phyloP scores from a whole-genome alignment of 2,113 vertebrate species.

The Leptobrachium ailaonicum region DNA sequence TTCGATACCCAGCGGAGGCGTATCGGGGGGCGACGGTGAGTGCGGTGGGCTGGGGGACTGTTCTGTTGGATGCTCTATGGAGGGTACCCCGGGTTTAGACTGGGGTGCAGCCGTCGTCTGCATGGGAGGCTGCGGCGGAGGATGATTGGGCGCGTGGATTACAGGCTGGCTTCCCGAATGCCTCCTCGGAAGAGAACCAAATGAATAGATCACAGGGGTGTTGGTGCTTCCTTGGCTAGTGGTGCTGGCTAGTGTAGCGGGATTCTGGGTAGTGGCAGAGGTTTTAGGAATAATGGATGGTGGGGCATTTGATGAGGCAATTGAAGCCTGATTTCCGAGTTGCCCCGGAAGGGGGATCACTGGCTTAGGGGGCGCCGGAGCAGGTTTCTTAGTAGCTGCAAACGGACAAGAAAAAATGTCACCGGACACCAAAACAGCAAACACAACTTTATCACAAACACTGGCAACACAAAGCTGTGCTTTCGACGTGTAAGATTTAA shows the following conservation, averaged over 20 bases:
- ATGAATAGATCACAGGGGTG: conserved; percentile 44
- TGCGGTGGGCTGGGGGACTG: conserved; percentile 72
- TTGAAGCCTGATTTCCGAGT: conserved; percentile 65
- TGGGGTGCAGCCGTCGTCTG: conserved; percentile 66
- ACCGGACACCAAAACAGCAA: too few relatives aligned
- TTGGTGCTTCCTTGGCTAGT: conserved; percentile 59
- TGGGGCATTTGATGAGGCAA: conserved; percentile 66
- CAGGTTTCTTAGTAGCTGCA: conserved; percentile 90
- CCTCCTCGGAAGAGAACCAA: conserved; percentile 74
- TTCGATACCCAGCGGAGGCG: conserved; percentile 73
- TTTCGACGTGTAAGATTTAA: too few relatives aligned
- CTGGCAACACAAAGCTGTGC: too few relatives aligned
- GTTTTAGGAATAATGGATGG: conserved; percentile 76
- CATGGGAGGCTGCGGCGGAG: conserved; percentile 86
- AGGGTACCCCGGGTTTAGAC: conserved; percentile 2
- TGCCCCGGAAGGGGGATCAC: conserved; percentile 82
- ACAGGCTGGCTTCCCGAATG: conserved; percentile 81
- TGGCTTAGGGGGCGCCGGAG: conserved; percentile 91
- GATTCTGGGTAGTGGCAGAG: conserved; percentile 59
- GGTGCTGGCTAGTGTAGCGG: conserved; percentile 67
- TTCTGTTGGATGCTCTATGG: conserved; percentile 66
- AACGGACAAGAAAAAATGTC: conserved; percentile 13
- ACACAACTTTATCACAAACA: too few relatives aligned
- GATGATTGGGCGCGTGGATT: conserved; percentile 89
- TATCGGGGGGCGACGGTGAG: conserved; percentile 86